Percentiles rank a stretch among this genome's conserved stretches.
Evolutionary conservation across 1,140 invertebrate genomes (phyloP).

Genomic region (Megalopta genalis): DNA sequence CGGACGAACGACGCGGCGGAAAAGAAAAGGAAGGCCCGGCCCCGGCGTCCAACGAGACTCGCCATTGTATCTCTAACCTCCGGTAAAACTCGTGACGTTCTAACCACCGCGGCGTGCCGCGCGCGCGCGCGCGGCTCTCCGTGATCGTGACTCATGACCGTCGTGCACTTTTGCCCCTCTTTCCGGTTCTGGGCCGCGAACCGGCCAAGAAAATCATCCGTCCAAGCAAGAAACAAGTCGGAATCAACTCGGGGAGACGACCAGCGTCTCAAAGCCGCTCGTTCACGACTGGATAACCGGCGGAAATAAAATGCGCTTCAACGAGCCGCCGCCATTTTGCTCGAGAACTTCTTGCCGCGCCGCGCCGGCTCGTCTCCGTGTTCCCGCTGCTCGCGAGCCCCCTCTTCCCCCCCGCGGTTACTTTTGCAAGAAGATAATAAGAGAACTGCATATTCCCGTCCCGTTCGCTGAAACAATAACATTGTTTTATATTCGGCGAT

Average conservation of each 20-base stretch:
- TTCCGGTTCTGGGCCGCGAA: slow-evolving; percentile 40
- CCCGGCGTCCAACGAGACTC: background rate
- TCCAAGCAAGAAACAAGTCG: slow-evolving; percentile 15
- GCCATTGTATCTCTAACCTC: slow-evolving; percentile 54
- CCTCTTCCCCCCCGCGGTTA: background rate
- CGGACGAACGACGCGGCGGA: too few species aligned
- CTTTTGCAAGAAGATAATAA: slow-evolving; percentile 7
- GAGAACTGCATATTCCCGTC: background rate
- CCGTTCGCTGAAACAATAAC: background rate
- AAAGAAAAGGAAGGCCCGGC: too few species aligned
- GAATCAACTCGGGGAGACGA: slow-evolving; percentile 1
- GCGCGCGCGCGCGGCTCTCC: too few species aligned
- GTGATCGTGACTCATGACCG: slow-evolving; percentile 56
- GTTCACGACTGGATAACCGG: slow-evolving; percentile 42
- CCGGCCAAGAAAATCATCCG: slow-evolving; percentile 48
- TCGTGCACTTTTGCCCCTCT: slow-evolving; percentile 55
- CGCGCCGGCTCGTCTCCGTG: too few species aligned
- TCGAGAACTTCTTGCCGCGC: background rate
- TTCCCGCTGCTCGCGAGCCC: background rate
- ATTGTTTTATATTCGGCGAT: slow-evolving; percentile 4
- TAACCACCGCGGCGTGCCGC: slow-evolving; percentile 53
- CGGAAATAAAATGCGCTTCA: slow-evolving; percentile 44
- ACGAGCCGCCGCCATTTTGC: slow-evolving; percentile 18
- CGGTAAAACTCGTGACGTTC: slow-evolving; percentile 48
- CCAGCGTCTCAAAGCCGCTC: slow-evolving; percentile 6